Conservation (phyloP, 2,888 invertebrate species). For the Allygus modestus region DNA sequence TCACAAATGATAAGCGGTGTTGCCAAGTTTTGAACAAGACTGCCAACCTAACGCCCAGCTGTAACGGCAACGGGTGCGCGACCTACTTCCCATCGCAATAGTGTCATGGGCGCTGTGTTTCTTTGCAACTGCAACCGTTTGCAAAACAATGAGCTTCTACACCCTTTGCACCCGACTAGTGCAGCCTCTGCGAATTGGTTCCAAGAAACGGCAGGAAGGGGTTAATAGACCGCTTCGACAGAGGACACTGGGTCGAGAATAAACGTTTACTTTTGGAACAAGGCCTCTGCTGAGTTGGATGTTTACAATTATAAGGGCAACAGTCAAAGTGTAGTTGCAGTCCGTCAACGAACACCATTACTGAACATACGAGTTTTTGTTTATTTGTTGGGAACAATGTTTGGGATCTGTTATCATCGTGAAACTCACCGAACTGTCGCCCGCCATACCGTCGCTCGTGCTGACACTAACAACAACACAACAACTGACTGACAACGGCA, state of each 20-base stretch:
- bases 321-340: too few species aligned
- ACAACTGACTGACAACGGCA: neutral
- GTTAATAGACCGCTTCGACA: neutral
- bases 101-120: slow-evolving; percentile 35
- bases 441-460: neutral
- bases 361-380: too few species aligned
- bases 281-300: neutral
- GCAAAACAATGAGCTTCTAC: slow-evolving; percentile 12
- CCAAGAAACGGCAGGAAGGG: neutral
- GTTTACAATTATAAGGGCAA: neutral
- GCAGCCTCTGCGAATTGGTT: neutral
- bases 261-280: slow-evolving; percentile 13
- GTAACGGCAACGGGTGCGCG: slow-evolving; percentile 21
- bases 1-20: neutral
- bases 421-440: slow-evolving; percentile 19
- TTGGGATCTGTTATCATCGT: too few species aligned
- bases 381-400: neutral
- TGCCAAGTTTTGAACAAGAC: slow-evolving; percentile 18
- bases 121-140: neutral
- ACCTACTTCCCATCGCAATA: slow-evolving; percentile 33
- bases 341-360: neutral
- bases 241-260: neutral
- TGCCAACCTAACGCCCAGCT: slow-evolving; percentile 7
- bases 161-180: slow-evolving; percentile 19
- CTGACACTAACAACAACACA: neutral